Base-by-base conservation (phyloP, 1,140 invertebrate species). In the Acromyrmex charruanus region DNA sequence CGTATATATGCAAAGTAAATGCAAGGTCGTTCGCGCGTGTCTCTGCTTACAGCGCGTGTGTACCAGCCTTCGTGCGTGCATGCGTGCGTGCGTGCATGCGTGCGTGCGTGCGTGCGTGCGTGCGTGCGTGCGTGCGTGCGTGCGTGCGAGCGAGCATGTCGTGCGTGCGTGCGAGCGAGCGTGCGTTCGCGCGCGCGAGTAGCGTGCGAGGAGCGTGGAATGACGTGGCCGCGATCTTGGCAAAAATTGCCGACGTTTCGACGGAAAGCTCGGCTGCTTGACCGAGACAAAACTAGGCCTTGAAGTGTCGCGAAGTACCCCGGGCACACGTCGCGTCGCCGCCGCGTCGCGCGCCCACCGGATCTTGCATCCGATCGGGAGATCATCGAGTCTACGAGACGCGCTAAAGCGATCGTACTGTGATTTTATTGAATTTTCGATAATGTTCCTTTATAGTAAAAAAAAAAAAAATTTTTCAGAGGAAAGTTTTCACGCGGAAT, bases 1-100 rank as follows among this genome's bases (percentile, higher is more conserved):
- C 90, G 89, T 89, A 77, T 92, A 91, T 92, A 93, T 92, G 92
- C 91, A 93, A 93, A 93, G 88, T 90, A 92, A 92, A 92, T 81
- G 91, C 92, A 93, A 93, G 92, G 92, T 92, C 92, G 91, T 69
- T 89, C 89, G 90, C 89, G 91, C 90, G 90, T 90, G 88, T 91
- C 85, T 89, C 88, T 85, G 74, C 80, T 58, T 61, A 71, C 53
- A 72, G 35, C 63, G 66, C 25, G 82, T 88, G 87, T 85, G 66
- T 79, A 31, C 25, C 59, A 35, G 66, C 25, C 1, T 39, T n/a
- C 66, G 35, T 44, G 58, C 55, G 55, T 25, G 53, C 55, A 12
- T 58, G 66, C 35, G 59, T 63, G 69, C 69, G 69, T 72, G 69
- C 69, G 28, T 31, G 28, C 28, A 68, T 65, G 77, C 53, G 69